phyloP scores from a whole-genome alignment of 2,888 invertebrate species.

The Zaprionus obscuricornis region DNA sequence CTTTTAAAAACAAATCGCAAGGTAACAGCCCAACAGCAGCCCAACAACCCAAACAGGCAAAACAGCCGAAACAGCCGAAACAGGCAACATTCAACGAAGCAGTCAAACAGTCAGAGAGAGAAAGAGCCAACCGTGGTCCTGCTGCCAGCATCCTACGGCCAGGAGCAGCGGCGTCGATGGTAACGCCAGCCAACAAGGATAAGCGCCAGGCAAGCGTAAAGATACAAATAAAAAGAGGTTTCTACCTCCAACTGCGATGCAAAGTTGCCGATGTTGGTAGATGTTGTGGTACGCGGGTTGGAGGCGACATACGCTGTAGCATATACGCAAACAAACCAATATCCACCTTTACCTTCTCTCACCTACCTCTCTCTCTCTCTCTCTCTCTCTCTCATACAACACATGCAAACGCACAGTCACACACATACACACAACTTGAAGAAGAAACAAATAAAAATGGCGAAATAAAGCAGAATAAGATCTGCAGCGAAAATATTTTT shows the following conservation, averaged over 20 bases:
- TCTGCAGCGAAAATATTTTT: conserved; percentile 77
- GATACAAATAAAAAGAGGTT: conserved; percentile 71
- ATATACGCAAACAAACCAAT: conserved; percentile 48
- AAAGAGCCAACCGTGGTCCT: background rate
- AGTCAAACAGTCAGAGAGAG: conserved; percentile 15
- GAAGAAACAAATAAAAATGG: conserved; percentile 76
- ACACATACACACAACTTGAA: conserved; percentile 42
- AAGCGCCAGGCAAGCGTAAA: conserved; percentile 74
- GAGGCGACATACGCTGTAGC: conserved; percentile 49
- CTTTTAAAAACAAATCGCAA: conserved; percentile 77
- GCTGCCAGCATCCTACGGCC: conserved; percentile 8
- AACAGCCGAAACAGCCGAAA: background rate
- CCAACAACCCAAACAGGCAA: background rate
- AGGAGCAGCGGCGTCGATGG: conserved; percentile 26
- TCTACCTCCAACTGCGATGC: conserved; percentile 39
- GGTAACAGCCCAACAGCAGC: conserved; percentile 44
- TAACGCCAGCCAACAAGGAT: conserved; percentile 49
- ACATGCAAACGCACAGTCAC: background rate
- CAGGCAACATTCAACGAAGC: conserved; percentile 1
- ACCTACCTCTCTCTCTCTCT: conserved; percentile 13
- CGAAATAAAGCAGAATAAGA: conserved; percentile 76
- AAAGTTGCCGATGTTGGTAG: no score
- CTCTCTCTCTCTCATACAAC: conserved; percentile 15
- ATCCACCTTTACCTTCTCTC: conserved; percentile 1
- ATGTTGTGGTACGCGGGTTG: no score